A percentile compares a stretch with the other conserved stretches of the same genome.
These are phyloP conservation scores for Steinernema feltiae DNA, from an alignment of 1,140 invertebrate species.

Conservation along the genomic window DNA sequence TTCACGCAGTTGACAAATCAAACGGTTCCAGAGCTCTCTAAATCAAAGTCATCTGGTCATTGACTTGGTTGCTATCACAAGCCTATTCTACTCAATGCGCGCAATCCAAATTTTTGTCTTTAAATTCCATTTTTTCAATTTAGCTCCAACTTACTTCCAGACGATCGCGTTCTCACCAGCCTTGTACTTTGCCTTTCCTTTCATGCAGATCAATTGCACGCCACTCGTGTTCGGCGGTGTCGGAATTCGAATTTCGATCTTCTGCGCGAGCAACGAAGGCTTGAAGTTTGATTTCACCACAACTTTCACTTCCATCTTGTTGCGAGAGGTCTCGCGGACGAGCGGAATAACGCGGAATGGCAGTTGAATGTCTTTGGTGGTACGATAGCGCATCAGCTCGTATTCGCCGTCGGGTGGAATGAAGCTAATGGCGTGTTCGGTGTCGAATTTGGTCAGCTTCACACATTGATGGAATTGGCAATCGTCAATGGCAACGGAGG, in stretches of 20 bases:
- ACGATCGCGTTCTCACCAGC: slow-evolving; percentile 99
- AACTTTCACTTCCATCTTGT: slow-evolving; percentile 99
- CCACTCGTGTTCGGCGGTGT: slow-evolving; percentile 97
- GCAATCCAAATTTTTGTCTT: no score
- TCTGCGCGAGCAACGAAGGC: slow-evolving; percentile 91
- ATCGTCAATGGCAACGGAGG: slow-evolving; percentile 97
- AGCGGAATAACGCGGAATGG: slow-evolving; percentile 98
- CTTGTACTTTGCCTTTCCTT: slow-evolving; percentile 99
- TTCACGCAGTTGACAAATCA: no score
- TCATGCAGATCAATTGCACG: slow-evolving; percentile 95
- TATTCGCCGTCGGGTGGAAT: slow-evolving; percentile 99
- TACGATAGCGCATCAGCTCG: slow-evolving; percentile 99
- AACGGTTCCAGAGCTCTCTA: no score
- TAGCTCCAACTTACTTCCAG: slow-evolving; percentile 91
- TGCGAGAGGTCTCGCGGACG: slow-evolving; percentile 91
- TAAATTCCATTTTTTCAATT: no score
- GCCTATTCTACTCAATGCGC: no score
- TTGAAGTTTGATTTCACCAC: slow-evolving; percentile 99
- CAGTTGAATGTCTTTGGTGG: slow-evolving; percentile 98
- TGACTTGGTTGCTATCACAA: no score
- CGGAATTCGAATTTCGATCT: slow-evolving; percentile 94
- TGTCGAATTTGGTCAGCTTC: slow-evolving; percentile 98
- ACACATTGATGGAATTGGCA: slow-evolving; percentile 99
- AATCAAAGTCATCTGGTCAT: no score
- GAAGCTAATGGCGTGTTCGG: slow-evolving; percentile 98